phyloP scores from a whole-genome alignment of 2,888 invertebrate species.

The Caenorhabditis sp. region DNA sequence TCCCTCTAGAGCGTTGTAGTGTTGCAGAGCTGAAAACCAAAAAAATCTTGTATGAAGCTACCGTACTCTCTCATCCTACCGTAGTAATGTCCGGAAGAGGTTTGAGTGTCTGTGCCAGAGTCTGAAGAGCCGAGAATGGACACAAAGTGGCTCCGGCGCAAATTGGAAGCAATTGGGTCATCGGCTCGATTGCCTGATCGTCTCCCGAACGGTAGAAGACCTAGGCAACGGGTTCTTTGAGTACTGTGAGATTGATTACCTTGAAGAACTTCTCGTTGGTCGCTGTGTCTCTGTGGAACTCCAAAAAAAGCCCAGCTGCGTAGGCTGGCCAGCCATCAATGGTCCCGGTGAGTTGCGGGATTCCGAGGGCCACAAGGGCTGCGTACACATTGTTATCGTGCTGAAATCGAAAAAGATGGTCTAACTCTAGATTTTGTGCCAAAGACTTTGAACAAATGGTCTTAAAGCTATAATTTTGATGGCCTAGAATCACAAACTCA shows the following conservation, averaged over 20 bases:
- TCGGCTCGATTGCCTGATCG: constrained; percentile 1
- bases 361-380: constrained; percentile 30
- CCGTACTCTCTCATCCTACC: background rate
- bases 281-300: constrained; percentile 30
- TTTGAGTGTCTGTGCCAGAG: constrained; percentile 7
- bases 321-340: constrained; percentile 47
- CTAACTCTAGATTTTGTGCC: too few relatives aligned
- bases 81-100: constrained; percentile 40
- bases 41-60: background rate
- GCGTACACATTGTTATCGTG: constrained; percentile 50
- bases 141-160: constrained; percentile 36
- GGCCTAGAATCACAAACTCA: too few relatives aligned
- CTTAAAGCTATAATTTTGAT: too few relatives aligned
- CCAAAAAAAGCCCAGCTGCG: constrained; percentile 27
- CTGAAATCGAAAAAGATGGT: constrained; percentile 13
- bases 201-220: constrained; percentile 22
- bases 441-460: too few relatives aligned
- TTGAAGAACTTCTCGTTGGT: constrained; percentile 40
- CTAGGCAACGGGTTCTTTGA: too few relatives aligned
- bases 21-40: constrained; percentile 32
- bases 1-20: too few relatives aligned
- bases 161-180: constrained; percentile 25
- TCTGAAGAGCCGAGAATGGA: constrained; percentile 15
- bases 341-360: constrained; percentile 18
- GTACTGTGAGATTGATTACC: too few relatives aligned